Evolutionary conservation across 1,140 invertebrate species (phyloP).

Genomic region (Aphis gossypii): DNA sequence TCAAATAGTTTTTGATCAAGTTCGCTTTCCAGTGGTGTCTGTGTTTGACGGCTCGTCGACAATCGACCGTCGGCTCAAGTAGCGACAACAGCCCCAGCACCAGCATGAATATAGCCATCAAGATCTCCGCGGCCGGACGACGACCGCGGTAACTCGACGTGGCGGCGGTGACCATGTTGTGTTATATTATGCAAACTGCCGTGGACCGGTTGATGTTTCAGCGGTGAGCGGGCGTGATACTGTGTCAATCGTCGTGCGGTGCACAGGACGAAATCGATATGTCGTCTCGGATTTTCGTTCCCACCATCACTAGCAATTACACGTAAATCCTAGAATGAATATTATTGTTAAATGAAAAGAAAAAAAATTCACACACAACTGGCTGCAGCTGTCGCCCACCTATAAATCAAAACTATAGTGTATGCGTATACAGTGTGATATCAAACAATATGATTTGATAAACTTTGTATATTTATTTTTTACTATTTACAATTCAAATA

Average conservation of each 20-base stretch:
- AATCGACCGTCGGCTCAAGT: neutral
- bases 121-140: neutral
- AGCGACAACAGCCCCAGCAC: neutral
- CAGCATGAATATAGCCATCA: neutral
- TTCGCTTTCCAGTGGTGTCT: constrained; percentile 22
- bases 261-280: neutral
- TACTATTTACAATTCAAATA: too few species aligned
- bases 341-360: neutral
- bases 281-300: neutral
- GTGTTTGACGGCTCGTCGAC: neutral
- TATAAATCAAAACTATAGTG: neutral
- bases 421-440: neutral
- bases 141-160: constrained; percentile 18
- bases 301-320: neutral
- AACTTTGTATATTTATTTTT: too few species aligned
- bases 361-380: neutral
- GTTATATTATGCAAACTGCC: neutral
- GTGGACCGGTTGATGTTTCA: neutral
- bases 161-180: neutral
- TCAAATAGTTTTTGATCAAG: constrained; percentile 46
- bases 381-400: neutral
- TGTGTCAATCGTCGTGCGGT: neutral
- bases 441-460: neutral
- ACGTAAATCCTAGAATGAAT: neutral
- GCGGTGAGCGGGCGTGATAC: neutral